phyloP scores from a whole-genome alignment of 2,888 invertebrate species.

The Agrotis ipsilon region DNA sequence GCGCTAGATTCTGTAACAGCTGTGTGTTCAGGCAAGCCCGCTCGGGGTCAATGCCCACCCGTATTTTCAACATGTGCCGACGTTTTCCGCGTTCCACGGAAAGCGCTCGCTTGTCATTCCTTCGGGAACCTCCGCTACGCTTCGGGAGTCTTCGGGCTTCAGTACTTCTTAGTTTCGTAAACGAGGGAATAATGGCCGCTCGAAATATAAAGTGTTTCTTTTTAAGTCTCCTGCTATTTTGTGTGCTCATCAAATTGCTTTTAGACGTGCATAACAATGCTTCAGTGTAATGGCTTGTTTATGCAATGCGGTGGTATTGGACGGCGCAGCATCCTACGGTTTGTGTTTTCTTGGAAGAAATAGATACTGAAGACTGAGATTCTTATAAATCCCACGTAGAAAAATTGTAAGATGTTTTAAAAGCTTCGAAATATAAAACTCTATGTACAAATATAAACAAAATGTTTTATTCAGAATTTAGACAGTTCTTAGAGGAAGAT shows the following conservation, averaged over 20 bases:
- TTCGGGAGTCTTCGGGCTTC: slow-evolving; percentile 75
- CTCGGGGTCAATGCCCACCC: slow-evolving; percentile 89
- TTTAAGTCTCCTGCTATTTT: slow-evolving; percentile 52
- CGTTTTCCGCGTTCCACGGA: slow-evolving; percentile 91
- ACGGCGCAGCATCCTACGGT: slow-evolving; percentile 23
- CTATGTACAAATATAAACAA: neutral
- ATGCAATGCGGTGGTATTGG: slow-evolving; percentile 40
- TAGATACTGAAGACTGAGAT: slow-evolving; percentile 2
- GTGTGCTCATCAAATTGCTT: slow-evolving; percentile 57
- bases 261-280: slow-evolving; percentile 42
- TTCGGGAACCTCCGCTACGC: slow-evolving; percentile 83
- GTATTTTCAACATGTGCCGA: slow-evolving; percentile 91
- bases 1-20: slow-evolving; percentile 88
- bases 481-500: neutral
- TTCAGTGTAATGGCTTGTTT: slow-evolving; percentile 53
- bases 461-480: neutral
- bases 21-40: slow-evolving; percentile 84
- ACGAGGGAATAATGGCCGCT: slow-evolving; percentile 53
- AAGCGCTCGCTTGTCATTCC: slow-evolving; percentile 87
- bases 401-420: neutral
- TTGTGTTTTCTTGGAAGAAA: slow-evolving; percentile 31
- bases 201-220: slow-evolving; percentile 50
- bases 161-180: slow-evolving; percentile 62
- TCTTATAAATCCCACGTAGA: neutral
- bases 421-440: neutral